These are phyloP conservation scores for Silurus lanzhouensis DNA, from an alignment of 2,797 vertebrate genomes.

Conservation along the genomic window DNA sequence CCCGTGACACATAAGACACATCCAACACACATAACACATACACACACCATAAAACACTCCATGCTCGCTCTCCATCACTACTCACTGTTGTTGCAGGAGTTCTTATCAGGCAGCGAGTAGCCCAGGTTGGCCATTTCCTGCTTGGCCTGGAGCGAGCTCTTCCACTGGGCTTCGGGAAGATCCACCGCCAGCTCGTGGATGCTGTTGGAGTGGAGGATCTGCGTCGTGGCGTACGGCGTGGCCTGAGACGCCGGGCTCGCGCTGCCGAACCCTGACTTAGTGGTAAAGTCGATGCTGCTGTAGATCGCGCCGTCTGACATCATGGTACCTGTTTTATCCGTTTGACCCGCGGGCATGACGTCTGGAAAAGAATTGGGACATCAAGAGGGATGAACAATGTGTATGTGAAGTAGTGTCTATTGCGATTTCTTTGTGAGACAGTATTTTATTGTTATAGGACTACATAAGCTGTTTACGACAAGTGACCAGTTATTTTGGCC, in stretches of 20 bases:
- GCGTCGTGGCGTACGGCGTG: conserved; percentile 95
- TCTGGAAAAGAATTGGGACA: conserved; percentile 68
- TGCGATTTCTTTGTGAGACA: not conserved
- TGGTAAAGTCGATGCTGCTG: conserved; percentile 98
- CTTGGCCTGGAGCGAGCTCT: conserved; percentile 92
- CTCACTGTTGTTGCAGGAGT: conserved; percentile 98
- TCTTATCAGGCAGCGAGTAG: conserved; percentile 95
- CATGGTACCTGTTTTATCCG: conserved; percentile 94
- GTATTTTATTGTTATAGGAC: not conserved
- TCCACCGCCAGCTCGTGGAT: conserved; percentile 97
- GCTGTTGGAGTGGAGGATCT: conserved; percentile 96
- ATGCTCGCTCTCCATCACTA: conserved; percentile 27
- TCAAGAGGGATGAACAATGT: not conserved
- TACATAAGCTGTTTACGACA: not conserved
- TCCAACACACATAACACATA: conserved; percentile 16
- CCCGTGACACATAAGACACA: conserved; percentile 24
- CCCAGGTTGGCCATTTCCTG: conserved; percentile 93
- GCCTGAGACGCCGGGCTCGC: conserved; percentile 92
- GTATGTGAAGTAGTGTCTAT: not conserved
- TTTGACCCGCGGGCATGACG: conserved; percentile 83
- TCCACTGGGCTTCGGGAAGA: conserved; percentile 95
- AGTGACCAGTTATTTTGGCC: not conserved
- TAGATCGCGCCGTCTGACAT: conserved; percentile 98
- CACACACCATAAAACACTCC: not conserved
- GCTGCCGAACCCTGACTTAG: conserved; percentile 93